Base-by-base conservation (phyloP, 2,888 invertebrate genomes). In the Hemaris fuciformis region DNA sequence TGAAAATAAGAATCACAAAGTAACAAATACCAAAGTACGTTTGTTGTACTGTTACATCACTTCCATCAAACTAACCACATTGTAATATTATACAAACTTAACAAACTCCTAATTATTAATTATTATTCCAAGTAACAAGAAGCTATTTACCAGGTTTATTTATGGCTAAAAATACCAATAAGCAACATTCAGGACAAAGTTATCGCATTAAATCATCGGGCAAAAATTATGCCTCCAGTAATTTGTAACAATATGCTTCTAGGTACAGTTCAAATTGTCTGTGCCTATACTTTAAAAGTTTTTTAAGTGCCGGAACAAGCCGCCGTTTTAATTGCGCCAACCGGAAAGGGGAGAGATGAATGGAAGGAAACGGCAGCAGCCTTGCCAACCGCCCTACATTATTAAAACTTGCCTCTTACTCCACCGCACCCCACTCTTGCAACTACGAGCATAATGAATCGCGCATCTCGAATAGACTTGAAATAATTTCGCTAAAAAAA, bases 301-400 rank as follows among this genome's bases (percentile, higher is more conserved):
- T 89, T 89, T 89, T 85, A 89, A 90, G 88, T 90, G 86, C 86
- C 89, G 89, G 89, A 89, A 89, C 89, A 88, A 87, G 85, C 88
- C 87, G 81, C 83, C 88, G 86, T 87, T 91, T 90, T 91, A 91
- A 91, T 91, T 91, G 91, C 89, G 81, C 88, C 85, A 85, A 89
- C 88, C 87, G 89, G 89, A 90, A 89, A 88, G 87, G 88, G 89
- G 90, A 87, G 88, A 87, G 89, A 89, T 89, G 90, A 91, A 91
- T 90, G 87, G 87, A 87, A 89, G 89, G 89, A 89, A 89, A 85
- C 86, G 84, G 86, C 80, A 83, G 82, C 79, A 85, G 85, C 78
- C 88, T 87, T 87, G 87, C 89, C 88, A 89, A 88, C 88, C 88
- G 85, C 85, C 85, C 88, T 86, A 88, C 89, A 89, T 90, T 91